Evolutionary conservation across 2,797 vertebrate species (phyloP).

Genomic region (Rhabdophis nuchalis): DNA sequence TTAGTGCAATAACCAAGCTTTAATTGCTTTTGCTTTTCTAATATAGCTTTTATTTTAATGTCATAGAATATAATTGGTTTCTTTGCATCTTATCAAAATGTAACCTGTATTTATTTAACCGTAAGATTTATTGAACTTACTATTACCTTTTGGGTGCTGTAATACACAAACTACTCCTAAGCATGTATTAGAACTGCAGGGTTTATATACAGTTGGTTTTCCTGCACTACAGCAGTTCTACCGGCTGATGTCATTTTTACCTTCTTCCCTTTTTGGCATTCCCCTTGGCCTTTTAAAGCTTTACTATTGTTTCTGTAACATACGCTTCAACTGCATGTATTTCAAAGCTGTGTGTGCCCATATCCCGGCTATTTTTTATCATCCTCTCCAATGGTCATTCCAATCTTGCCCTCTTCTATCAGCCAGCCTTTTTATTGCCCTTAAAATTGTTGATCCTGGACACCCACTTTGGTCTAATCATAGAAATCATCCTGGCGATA

Average conservation of each 20-base stretch:
- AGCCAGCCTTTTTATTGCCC: background rate
- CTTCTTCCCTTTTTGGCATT: background rate
- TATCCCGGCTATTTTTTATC: background rate
- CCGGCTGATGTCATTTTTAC: background rate
- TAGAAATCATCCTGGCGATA: background rate
- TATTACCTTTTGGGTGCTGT: background rate
- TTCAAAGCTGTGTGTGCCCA: background rate
- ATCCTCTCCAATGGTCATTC: background rate
- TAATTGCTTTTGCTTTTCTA: background rate
- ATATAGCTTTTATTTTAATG: background rate
- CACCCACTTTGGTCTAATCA: background rate
- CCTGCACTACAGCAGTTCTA: background rate
- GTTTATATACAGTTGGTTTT: background rate
- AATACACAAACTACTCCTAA: background rate
- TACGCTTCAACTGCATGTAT: background rate
- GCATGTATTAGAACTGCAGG: background rate
- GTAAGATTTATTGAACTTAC: background rate
- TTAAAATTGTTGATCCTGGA: background rate
- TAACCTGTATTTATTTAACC: background rate
- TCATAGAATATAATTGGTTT: background rate
- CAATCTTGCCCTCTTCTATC: background rate
- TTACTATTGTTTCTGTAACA: background rate
- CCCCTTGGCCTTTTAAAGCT: background rate
- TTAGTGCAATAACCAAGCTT: background rate
- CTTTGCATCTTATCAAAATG: background rate